Percentiles rank a stretch among this genome's conserved stretches.
Conservation (phyloP, 2,888 invertebrate genomes). For the Meloe dianella region DNA sequence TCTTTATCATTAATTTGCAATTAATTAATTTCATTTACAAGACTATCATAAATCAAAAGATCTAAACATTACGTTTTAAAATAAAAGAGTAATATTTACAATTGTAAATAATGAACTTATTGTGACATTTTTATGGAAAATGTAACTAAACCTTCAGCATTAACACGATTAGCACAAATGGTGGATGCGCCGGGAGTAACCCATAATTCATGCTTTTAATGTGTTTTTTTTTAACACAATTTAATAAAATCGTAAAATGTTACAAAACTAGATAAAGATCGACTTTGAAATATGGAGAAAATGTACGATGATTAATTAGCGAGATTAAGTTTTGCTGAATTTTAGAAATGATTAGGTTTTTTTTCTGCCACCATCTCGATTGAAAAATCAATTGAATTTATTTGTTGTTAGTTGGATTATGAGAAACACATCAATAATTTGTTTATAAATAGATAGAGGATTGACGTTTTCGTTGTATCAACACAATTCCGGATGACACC, state of each 20-base stretch:
- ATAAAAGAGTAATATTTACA: too few species aligned
- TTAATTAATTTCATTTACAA: too few species aligned
- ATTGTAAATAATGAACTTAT: not conserved
- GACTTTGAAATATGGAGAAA: not conserved
- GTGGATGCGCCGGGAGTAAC: not conserved
- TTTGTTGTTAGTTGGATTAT: not conserved
- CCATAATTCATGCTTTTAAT: not conserved
- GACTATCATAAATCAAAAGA: too few species aligned
- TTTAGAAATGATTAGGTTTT: not conserved
- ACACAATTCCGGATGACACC: conserved; percentile 4
- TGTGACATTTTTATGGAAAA: not conserved
- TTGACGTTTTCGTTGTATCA: not conserved
- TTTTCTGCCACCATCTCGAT: not conserved
- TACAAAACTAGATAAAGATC: not conserved
- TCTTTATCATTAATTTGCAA: not conserved
- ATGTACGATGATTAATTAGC: not conserved
- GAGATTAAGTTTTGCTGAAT: not conserved
- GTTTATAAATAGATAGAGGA: not conserved
- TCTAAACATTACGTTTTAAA: too few species aligned
- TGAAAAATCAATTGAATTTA: not conserved
- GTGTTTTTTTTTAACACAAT: not conserved
- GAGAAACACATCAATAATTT: not conserved
- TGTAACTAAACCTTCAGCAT: not conserved
- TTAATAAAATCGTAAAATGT: not conserved
- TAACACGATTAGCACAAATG: not conserved